Evolutionary conservation across 2,797 vertebrate species (phyloP).

Genomic region (Chaetodon trifasciatus): DNA sequence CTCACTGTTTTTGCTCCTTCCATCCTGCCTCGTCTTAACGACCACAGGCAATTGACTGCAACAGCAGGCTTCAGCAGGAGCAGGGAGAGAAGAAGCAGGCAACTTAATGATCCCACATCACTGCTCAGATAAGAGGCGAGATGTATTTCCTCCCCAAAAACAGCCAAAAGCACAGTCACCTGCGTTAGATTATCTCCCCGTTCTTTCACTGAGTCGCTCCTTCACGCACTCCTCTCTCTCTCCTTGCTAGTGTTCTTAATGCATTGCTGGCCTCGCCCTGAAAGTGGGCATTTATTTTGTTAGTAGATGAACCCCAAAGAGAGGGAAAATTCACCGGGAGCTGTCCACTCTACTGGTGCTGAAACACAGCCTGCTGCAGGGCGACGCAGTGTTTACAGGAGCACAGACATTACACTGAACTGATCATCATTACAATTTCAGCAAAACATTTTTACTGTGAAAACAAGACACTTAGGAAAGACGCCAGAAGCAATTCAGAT

Average conservation of each 20-base stretch:
- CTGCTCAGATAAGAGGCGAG: conserved; percentile 51
- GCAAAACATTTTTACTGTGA: conserved; percentile 46
- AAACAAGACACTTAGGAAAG: conserved; percentile 58
- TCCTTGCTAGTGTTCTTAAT: conserved; percentile 47
- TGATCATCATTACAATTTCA: conserved; percentile 55
- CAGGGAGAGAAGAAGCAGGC: conserved; percentile 41
- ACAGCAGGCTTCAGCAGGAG: conserved; percentile 60
- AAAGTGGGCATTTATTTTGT: conserved; percentile 57
- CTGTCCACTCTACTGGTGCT: conserved; percentile 65
- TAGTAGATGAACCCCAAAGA: conserved; percentile 16
- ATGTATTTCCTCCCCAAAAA: conserved; percentile 44
- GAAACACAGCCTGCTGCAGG: conserved; percentile 54
- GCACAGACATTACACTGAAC: conserved; percentile 41
- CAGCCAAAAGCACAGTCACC: conserved; percentile 35
- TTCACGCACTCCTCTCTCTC: not conserved
- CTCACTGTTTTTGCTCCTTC: conserved; percentile 24
- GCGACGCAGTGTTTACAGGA: conserved; percentile 47
- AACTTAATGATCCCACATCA: conserved; percentile 71
- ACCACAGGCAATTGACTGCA: conserved; percentile 66
- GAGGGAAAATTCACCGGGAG: conserved; percentile 19
- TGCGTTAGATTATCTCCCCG: conserved; percentile 46
- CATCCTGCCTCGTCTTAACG: conserved; percentile 51
- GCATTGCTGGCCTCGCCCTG: conserved; percentile 52
- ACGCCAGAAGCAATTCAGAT: conserved; percentile 41
- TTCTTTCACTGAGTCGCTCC: conserved; percentile 25